Evolutionary conservation across 2,113 vertebrate genomes (phyloP), one percentile per base, ranked within the genome.

Genomic region (Coregonus clupeaformis): DNA sequence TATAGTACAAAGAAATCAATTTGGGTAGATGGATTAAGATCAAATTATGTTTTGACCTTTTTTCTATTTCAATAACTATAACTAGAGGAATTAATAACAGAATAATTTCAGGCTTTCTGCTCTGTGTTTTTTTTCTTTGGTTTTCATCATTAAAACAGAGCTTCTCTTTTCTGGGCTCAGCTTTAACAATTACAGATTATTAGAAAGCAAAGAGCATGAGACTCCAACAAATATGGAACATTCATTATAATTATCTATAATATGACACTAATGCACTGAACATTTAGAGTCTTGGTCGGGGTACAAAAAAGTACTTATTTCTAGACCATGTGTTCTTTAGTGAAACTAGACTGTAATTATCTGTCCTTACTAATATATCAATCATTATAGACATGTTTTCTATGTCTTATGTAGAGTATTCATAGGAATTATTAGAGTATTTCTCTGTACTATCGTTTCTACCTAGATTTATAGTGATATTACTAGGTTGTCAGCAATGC

Each of bases 101-200:
- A 71, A 67, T 67, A 52, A 74, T 71, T 79, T 25, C 60, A 72
- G 66, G 49, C 63, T 74, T 77, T 68, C 52, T 60, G 27, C 57
- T 71, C 63, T 73, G 42, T 77, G 77, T 27, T 68, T 79, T 69
- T 72, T 4, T 9, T 63, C 29, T 20, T 22, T 42, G 13, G 2
- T 36, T 63, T 22, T 67, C 14, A 47, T 69, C 68, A 82, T 78
- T 67, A 73, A 62, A 78, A 68, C 63, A 67, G 22, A 25, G 60
- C 64, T 59, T 45, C 25, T 75, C 72, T 72, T 74, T 67, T 60
- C 63, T 71, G 60, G 55, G 16, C 69, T 29, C 22, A 52, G 64
- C 47, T 45, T 32, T 66, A 47, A 75, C 80, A 82, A 76, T 78
- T 72, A 82, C 57, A 42, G 76, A 66, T 78, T 78, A 82, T 78